Base-by-base conservation (phyloP, 2,888 invertebrate species). In the Carterocephalus palaemon region DNA sequence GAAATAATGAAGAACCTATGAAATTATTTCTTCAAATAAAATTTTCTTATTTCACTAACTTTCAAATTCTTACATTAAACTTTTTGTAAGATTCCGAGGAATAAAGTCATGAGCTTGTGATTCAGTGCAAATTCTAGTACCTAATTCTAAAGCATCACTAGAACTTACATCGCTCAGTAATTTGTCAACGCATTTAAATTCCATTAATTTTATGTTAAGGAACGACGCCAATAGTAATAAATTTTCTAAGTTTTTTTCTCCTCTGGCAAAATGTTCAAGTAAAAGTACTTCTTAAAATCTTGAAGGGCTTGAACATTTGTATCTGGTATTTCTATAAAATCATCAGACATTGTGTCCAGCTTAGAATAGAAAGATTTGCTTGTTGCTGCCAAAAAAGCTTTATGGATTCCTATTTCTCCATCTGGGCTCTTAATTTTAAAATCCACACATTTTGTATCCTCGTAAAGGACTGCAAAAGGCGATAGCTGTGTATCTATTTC, bases 211-310 rank as follows among this genome's bases (percentile, higher is more conserved):
- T 5, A 26, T 12, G 10, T 26, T 26, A 7, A 26, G 12, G 12
- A 12, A 26, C 1, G 26, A 26, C 12, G 26, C 26, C 6, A 26
- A 4, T 4, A 26, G 6, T 7, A 26, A 12, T 6, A 26, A 6
- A 10, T 26, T 4, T 26, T 26, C 26, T 12, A 26, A 6, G 2
- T 26, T 26, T 12, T 4, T n/a, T n/a, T n/a, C n/a, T n/a, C n/a
- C 2, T 2, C 12, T 6, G 26, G 26, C 2, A 26, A 6, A 4
- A 12, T 7, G 10, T 26, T 12, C 7, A 7, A 12, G n/a, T 28
- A 13, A 9, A 28, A 13, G n/a, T 7, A 28, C n/a, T 28, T 28
- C 9, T 28, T 28, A n/a, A 28, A 28, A 13, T 28, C 28, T 13
- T 28, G 13, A 3, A 28, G n/a, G 3, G 28, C n/a, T 1, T 12